These are phyloP conservation scores for Stercorarius parasiticus DNA, from an alignment of 2,113 vertebrate species.

Conservation along the genomic window DNA sequence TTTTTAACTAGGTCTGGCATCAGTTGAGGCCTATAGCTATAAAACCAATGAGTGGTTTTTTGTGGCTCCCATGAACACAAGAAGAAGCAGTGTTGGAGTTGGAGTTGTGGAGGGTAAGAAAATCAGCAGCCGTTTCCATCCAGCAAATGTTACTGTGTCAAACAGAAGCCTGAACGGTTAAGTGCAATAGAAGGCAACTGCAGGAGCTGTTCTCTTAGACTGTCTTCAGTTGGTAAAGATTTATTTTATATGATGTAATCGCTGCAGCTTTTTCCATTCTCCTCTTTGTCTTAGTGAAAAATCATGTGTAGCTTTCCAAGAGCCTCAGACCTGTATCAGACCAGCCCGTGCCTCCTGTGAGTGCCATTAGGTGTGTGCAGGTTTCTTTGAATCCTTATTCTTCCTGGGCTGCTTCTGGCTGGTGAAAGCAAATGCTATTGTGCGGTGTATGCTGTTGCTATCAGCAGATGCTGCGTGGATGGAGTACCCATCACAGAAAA, in stretches of 20 bases:
- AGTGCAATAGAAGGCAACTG: not conserved
- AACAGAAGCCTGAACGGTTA: not conserved
- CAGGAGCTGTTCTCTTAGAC: not conserved
- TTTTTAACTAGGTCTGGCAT: constrained; percentile 85
- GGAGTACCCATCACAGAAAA: not conserved
- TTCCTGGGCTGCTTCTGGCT: not conserved
- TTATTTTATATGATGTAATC: not conserved
- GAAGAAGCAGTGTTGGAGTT: constrained; percentile 95
- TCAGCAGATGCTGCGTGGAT: not conserved
- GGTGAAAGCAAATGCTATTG: not conserved
- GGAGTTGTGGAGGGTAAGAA: constrained; percentile 92
- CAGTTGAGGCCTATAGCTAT: constrained; percentile 90
- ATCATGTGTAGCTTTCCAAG: not conserved
- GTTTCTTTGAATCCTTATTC: not conserved
- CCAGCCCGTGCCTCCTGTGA: not conserved
- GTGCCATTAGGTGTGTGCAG: not conserved
- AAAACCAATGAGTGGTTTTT: constrained; percentile 94
- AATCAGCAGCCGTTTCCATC: not conserved
- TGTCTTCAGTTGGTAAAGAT: not conserved
- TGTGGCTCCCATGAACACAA: constrained; percentile 94
- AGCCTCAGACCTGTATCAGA: not conserved
- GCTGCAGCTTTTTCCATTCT: not conserved
- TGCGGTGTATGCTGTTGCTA: not conserved
- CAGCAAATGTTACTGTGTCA: not conserved
- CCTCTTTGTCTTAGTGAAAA: not conserved